These are phyloP conservation scores for Mormoops blainvillei DNA, from an alignment of 2,113 vertebrate species.

Conservation along the genomic window DNA sequence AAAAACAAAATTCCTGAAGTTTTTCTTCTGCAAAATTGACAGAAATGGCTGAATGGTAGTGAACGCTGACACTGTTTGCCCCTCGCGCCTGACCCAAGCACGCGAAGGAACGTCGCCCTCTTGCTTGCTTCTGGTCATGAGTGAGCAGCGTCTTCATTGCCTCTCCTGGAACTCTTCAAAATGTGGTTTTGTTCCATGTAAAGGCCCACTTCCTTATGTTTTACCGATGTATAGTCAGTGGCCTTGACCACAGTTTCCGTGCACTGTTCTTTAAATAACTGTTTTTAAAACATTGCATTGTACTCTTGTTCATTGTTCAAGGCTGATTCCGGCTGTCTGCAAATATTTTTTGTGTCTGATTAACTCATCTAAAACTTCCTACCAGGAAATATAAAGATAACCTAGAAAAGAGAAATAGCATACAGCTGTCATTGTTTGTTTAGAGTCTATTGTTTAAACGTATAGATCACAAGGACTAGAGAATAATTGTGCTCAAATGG, in stretches of 20 bases:
- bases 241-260: conserved; percentile 11
- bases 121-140: not conserved
- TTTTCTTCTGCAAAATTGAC: not conserved
- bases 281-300: conserved; percentile 29
- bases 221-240: not conserved
- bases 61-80: not conserved
- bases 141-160: not conserved
- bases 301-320: conserved; percentile 33
- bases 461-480: not conserved
- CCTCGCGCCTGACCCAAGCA: not conserved
- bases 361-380: conserved; percentile 31
- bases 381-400: not conserved
- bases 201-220: not conserved
- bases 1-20: not conserved
- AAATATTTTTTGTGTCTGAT: conserved; percentile 42
- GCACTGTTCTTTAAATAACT: conserved; percentile 40
- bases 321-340: not conserved
- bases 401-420: conserved; percentile 15
- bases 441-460: conserved; percentile 9
- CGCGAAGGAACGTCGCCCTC: not conserved
- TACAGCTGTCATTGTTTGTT: not conserved
- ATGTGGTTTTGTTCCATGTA: not conserved
- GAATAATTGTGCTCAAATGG: not conserved
- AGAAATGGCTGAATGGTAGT: not conserved
- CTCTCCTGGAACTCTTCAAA: not conserved